Conservation (phyloP, 2,797 vertebrate species). For the Phoeniculus purpureus region DNA sequence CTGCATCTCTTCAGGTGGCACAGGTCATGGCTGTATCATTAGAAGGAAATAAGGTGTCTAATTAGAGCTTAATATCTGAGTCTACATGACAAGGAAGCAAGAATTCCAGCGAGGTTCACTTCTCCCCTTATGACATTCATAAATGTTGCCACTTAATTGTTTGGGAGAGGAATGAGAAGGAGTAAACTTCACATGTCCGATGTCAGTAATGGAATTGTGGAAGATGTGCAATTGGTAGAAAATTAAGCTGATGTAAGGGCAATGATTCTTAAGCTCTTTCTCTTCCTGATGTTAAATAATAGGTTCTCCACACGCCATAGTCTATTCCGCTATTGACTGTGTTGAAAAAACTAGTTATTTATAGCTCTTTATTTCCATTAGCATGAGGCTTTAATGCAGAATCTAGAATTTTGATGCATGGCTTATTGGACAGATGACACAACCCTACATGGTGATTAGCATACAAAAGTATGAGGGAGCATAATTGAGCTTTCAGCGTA, state of each 20-base stretch:
- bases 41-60: not conserved
- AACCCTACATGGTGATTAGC: constrained; percentile 1
- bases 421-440: not conserved
- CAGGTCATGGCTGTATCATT: not conserved
- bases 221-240: not conserved
- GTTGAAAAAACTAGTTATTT: not conserved
- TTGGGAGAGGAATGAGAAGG: not conserved
- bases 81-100: not conserved
- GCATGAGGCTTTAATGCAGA: not conserved
- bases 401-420: not conserved
- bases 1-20: not conserved
- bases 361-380: not conserved
- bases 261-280: not conserved
- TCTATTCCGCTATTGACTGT: not conserved
- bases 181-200: not conserved
- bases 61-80: not conserved
- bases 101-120: not conserved
- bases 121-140: not conserved
- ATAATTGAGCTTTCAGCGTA: not conserved
- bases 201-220: not conserved
- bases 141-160: not conserved
- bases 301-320: not conserved
- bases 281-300: not conserved
- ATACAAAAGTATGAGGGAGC: not conserved
- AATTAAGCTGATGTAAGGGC: not conserved